Base-by-base conservation (phyloP, 2,888 invertebrate genomes). In the Myathropa florea region DNA sequence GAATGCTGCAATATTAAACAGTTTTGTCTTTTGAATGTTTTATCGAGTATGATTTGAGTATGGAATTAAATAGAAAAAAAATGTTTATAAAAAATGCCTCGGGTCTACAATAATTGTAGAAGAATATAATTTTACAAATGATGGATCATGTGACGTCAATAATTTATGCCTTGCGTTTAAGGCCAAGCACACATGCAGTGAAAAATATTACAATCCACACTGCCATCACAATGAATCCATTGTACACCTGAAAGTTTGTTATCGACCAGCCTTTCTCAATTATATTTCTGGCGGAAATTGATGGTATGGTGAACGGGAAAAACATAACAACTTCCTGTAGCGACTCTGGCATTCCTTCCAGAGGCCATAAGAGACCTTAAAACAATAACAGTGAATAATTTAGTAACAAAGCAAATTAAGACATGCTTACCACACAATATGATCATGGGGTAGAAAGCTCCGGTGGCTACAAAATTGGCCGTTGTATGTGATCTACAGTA, bases 391-490 rank as follows among this genome's bases (percentile, higher is more conserved):
- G 7, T 57, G 6, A 12, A 18, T 4, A 57, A 24, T 3, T 24
- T 14, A 3, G 14, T 33, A 60, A 24, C 14, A 9, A 63, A 36
- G 1, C 21, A 28, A n/a, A n/a, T 67, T 24, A 2, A 60, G 26
- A 21, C n/a, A 14, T 28, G 93, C 95, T 93, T 92, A 97, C 98
- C 98, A 91, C 97, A 97, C 6, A 97, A 93, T 86, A 98, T 93
- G 88, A 98, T 95, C 94, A 97, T 96, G 0, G 98, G 98, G 91
- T 98, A 98, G 91, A 98, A 98, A 88, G 96, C 96, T 14, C 98
- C 98, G 0, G 97, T 95, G 0, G 97, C 95, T 12, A 96, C 94
- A 91, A 97, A 97, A 93, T 97, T 97, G 0, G 97, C 96, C 89
- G 96, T 94, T 0, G 95, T 95, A 89, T 97, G 97, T 33, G 96